Evolutionary conservation across 23 tunicate genomes (phyloP), one percentile per base, ranked within the genome.

Genomic region (Trididemnum nubilum): DNA sequence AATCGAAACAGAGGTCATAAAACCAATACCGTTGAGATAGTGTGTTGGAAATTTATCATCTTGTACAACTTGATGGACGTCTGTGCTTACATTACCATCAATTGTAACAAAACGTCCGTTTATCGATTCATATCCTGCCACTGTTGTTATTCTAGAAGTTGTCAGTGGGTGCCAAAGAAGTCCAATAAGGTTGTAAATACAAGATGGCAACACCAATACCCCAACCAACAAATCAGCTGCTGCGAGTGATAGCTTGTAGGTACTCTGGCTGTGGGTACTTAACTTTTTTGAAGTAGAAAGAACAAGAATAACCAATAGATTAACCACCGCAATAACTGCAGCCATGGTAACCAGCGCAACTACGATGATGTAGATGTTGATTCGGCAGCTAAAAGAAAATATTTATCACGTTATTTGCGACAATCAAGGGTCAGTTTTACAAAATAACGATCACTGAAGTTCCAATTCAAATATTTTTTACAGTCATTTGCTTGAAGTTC

Each of bases 171-270:
- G 72, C 77, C 32, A 29, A n/a, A 44, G 15, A 40, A 76, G 65
- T 21, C 1, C 37, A 3, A 32, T 26, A 1, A 85, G 21, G 32
- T 52, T 72, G 58, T 64, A 59, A 39, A 85, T 73, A 70, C 72
- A 79, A 26, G 73, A 73, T 0, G 96, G 96, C 58, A 88, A 66
- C 0, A 90, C 89, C 4, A 90, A 39, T 15, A 85, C 33, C 19
- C 96, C 96, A 0, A 85, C 86, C 25, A 84, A 0, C 24, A 90
- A 34, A 36, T 90, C 96, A 65, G 89, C 85, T 33, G 78, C 36
- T 4, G 89, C 96, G 18, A 90, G 64, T 34, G 86, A 84, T 22
- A 90, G 50, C 71, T 90, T 83, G 79, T 83, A 90, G 22, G 81
- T 78, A 4, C 86, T 50, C 79, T 90, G 96, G 61, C 89, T 85